phyloP scores from a whole-genome alignment of 2,113 vertebrate genomes.

The Speoplatyrhinus poulsoni region DNA sequence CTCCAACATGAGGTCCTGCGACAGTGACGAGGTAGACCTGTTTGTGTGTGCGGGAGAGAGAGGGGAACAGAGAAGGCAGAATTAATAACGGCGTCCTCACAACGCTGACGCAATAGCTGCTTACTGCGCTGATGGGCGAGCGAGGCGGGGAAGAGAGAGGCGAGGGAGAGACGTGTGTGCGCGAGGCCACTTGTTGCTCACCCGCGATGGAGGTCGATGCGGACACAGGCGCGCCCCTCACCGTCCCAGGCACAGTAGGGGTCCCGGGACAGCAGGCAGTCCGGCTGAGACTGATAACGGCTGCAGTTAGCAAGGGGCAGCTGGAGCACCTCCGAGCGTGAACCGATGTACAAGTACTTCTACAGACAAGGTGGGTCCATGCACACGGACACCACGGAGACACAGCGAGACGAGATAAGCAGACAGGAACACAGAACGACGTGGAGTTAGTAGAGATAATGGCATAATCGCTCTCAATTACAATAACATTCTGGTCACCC shows the following conservation, averaged over 20 bases:
- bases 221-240: slow-evolving; percentile 85
- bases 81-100: slow-evolving; percentile 17
- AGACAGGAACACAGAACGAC: slow-evolving; percentile 33
- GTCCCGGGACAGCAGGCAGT: slow-evolving; percentile 91
- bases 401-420: slow-evolving; percentile 50
- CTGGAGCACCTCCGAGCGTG: slow-evolving; percentile 87
- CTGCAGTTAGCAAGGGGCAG: slow-evolving; percentile 88
- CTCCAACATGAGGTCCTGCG: slow-evolving; percentile 79
- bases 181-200: slow-evolving; percentile 51
- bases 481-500: slow-evolving; percentile 61
- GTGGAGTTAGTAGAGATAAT: slow-evolving; percentile 67
- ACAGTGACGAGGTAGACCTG: slow-evolving; percentile 78
- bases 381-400: slow-evolving; percentile 41
- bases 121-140: neutral
- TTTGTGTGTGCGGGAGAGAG: neutral
- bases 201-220: slow-evolving; percentile 80
- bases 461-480: slow-evolving; percentile 74
- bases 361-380: slow-evolving; percentile 45
- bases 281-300: slow-evolving; percentile 88
- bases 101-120: neutral
- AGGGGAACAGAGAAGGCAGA: slow-evolving; percentile 12
- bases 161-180: neutral
- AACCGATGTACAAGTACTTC: slow-evolving; percentile 92
- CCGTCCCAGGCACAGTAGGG: slow-evolving; percentile 93
- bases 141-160: neutral